A percentile compares a stretch with the other conserved stretches of the same genome.
phyloP scores from a whole-genome alignment of 1,140 invertebrate species.

The Achatina immaculata region DNA sequence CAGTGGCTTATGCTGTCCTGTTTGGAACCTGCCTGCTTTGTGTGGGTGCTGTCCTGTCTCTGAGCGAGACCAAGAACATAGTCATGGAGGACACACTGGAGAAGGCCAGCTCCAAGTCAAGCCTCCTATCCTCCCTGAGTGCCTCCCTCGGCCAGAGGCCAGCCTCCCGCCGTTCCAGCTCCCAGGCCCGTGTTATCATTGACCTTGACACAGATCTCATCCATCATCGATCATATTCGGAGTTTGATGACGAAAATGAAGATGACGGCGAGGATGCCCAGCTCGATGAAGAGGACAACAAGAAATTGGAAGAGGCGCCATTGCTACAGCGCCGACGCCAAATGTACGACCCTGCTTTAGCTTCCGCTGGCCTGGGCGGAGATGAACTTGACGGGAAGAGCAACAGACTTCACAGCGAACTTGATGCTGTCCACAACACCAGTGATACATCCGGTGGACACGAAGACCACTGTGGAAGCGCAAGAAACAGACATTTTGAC shows the following conservation, averaged over 20 bases:
- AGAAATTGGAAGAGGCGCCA: neutral
- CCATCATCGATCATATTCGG: conserved; percentile 9
- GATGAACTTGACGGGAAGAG: too few relatives aligned
- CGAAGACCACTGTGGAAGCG: too few relatives aligned
- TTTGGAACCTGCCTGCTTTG: conserved; percentile 7
- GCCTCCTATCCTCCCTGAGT: neutral
- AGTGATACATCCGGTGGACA: too few relatives aligned
- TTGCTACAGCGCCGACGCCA: neutral
- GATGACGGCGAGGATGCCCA: neutral
- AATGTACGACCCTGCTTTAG: conserved; percentile 1
- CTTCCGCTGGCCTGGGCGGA: too few relatives aligned
- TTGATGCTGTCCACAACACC: too few relatives aligned
- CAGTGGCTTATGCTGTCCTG: neutral
- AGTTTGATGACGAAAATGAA: neutral
- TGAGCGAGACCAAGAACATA: conserved; percentile 16
- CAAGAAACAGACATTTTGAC: too few relatives aligned
- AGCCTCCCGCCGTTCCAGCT: neutral
- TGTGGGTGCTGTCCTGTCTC: conserved; percentile 5
- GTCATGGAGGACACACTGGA: conserved; percentile 18
- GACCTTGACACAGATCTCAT: conserved; percentile 25
- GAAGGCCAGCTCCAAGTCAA: neutral
- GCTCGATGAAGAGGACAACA: neutral
- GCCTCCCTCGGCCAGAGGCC: neutral
- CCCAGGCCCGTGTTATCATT: neutral
- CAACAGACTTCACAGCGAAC: too few relatives aligned